phyloP scores from a whole-genome alignment of 2,888 invertebrate species.

The Drosophila maculinotata region DNA sequence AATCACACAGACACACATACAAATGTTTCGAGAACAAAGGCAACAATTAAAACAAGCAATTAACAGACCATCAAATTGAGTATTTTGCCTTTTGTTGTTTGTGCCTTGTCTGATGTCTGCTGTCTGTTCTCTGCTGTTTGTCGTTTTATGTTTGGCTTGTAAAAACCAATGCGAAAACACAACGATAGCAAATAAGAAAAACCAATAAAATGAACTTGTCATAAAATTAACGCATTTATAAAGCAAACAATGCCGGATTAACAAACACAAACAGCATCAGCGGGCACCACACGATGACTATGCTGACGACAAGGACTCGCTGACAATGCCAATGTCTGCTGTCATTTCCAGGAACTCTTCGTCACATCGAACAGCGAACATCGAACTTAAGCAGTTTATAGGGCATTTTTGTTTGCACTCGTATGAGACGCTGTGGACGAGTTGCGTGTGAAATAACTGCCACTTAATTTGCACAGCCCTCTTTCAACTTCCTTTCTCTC shows the following conservation, averaged over 20 bases:
- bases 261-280: conserved; percentile 56
- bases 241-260: conserved; percentile 78
- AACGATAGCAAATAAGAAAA: conserved; percentile 73
- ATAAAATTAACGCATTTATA: conserved; percentile 81
- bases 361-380: conserved; percentile 31
- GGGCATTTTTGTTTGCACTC: conserved; percentile 68
- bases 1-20: not conserved
- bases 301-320: conserved; percentile 47
- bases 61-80: conserved; percentile 76
- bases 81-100: conserved; percentile 61
- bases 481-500: not conserved
- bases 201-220: conserved; percentile 81
- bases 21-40: conserved; percentile 39
- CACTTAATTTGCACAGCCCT: conserved; percentile 70
- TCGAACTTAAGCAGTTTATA: conserved; percentile 73
- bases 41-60: conserved; percentile 78
- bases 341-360: conserved; percentile 3
- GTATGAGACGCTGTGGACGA: conserved; percentile 55
- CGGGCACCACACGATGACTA: conserved; percentile 15
- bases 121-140: conserved; percentile 20
- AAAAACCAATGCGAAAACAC: conserved; percentile 71
- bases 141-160: conserved; percentile 60
- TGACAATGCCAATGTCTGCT: conserved; percentile 33
- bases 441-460: conserved; percentile 79
- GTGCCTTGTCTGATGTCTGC: conserved; percentile 33